A percentile compares a stretch with the other conserved stretches of the same genome.
Conservation (phyloP, 2,797 vertebrate species). For the Propithecus deckenii region DNA sequence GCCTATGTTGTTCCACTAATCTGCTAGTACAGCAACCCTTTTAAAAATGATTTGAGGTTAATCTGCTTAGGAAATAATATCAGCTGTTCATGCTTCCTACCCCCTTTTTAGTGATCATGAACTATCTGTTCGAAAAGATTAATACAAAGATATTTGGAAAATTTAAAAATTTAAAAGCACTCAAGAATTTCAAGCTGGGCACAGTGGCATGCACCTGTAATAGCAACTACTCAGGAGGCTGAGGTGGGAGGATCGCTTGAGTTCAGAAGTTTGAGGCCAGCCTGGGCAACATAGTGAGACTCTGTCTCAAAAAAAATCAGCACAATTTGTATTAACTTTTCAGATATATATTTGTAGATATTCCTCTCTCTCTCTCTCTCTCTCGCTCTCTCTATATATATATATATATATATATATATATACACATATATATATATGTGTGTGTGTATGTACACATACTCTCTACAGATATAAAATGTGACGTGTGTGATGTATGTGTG, state of each 20-base stretch:
- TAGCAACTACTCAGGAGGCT: too few species aligned
- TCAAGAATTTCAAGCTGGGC: neutral
- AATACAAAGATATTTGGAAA: neutral
- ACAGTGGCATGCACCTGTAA: too few species aligned
- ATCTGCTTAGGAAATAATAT: constrained; percentile 11
- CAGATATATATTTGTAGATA: neutral
- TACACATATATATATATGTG: neutral
- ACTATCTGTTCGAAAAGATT: neutral
- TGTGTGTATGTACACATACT: neutral
- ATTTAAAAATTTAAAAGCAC: neutral
- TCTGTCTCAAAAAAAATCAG: neutral
- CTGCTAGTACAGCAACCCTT: neutral
- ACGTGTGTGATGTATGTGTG: neutral
- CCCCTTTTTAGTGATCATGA: neutral
- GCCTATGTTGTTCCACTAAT: neutral
- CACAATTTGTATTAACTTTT: neutral
- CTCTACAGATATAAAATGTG: neutral
- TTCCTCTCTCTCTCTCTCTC: neutral
- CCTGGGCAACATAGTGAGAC: neutral
- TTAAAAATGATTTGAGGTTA: constrained; percentile 25
- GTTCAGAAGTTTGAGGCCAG: too few species aligned
- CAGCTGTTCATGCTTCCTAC: neutral
- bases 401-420: neutral
- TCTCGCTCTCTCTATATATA: neutral
- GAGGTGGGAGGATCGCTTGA: too few species aligned